phyloP scores from a whole-genome alignment of 2,113 vertebrate genomes.

The Panthera leo region DNA sequence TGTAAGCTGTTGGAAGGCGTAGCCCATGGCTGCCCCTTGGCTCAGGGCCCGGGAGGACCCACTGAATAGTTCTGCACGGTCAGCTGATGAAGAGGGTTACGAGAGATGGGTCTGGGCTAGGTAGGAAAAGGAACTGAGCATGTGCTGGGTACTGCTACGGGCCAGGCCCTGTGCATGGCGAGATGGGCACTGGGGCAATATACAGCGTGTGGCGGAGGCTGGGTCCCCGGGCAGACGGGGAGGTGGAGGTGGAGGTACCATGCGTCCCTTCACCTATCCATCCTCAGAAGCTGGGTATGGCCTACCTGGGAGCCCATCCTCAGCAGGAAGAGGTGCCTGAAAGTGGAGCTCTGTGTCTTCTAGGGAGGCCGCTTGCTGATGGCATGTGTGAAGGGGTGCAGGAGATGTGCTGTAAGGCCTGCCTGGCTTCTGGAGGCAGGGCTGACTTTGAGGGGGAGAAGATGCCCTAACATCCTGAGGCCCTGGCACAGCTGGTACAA shows the following conservation, averaged over 20 bases:
- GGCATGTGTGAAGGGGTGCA: neutral
- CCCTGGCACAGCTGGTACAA: neutral
- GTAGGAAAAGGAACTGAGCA: neutral
- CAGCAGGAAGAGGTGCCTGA: neutral
- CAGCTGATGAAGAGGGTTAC: neutral
- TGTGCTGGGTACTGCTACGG: neutral
- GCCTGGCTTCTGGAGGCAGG: neutral
- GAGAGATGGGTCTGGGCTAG: neutral
- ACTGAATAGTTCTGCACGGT: neutral
- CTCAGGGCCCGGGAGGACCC: neutral
- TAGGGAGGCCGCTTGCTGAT: neutral
- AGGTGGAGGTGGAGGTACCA: neutral
- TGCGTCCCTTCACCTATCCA: neutral
- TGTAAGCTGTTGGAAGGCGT: neutral
- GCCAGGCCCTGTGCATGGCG: neutral
- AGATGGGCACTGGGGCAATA: neutral
- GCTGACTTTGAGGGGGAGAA: neutral
- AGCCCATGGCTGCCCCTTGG: neutral
- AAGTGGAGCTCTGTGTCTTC: neutral
- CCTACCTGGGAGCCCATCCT: neutral
- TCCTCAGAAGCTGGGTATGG: neutral
- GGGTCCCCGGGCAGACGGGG: neutral
- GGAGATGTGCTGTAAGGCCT: neutral
- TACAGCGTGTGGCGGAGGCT: neutral
- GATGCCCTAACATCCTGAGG: neutral